Conservation (phyloP, 2,888 invertebrate genomes). For the Dasypolia templi region DNA sequence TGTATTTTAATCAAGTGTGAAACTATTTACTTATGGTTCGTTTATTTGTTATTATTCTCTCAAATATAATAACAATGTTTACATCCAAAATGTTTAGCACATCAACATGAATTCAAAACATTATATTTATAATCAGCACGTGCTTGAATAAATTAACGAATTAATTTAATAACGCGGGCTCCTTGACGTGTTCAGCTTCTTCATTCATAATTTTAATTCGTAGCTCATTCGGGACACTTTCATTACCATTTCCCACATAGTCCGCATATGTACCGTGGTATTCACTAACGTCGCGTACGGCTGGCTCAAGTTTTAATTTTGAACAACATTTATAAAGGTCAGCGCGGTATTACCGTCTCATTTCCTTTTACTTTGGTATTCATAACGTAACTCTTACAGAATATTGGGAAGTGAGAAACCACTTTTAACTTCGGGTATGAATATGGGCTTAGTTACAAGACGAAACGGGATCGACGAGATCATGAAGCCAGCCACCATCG, state of each 20-base stretch:
- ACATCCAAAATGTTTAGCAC: neutral
- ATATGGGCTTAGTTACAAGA: neutral
- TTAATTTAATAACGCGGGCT: conserved; percentile 40
- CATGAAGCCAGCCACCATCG: no score
- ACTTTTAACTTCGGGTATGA: conserved; percentile 11
- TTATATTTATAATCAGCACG: conserved; percentile 9
- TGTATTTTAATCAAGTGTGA: conserved; percentile 13
- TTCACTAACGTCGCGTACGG: neutral
- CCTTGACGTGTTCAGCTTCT: conserved; percentile 35
- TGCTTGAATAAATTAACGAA: conserved; percentile 33
- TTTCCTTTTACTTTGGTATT: conserved; percentile 59
- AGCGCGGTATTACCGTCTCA: conserved; percentile 37
- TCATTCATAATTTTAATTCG: conserved; percentile 49
- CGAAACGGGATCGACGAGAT: neutral
- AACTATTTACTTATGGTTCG: neutral
- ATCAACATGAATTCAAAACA: neutral
- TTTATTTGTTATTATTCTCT: neutral
- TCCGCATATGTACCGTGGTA: neutral
- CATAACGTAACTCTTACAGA: conserved; percentile 39
- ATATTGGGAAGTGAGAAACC: conserved; percentile 3
- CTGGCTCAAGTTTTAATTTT: conserved; percentile 38
- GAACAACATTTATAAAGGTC: conserved; percentile 41
- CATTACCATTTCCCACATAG: conserved; percentile 36
- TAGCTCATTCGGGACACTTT: conserved; percentile 14
- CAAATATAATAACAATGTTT: neutral